phyloP scores from a whole-genome alignment of 1,140 invertebrate species.

The Drosophila nasuta region DNA sequence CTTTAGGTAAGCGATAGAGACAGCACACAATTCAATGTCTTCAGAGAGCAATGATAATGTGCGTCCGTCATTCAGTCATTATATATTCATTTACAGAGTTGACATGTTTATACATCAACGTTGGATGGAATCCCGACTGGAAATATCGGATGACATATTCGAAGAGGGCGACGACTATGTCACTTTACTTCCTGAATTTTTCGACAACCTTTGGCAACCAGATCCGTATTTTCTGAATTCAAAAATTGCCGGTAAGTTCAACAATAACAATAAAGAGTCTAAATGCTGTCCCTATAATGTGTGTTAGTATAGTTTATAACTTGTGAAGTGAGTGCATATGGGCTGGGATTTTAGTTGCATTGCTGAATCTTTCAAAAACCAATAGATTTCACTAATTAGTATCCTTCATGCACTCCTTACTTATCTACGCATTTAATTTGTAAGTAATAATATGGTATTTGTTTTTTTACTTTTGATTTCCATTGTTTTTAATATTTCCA shows the following conservation, averaged over 20 bases:
- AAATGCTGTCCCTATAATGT: conserved; percentile 8
- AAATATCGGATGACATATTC: conserved; percentile 90
- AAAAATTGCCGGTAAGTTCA: conserved; percentile 90
- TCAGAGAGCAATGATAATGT: conserved; percentile 52
- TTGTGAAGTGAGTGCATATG: conserved; percentile 6
- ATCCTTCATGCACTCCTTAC: conserved; percentile 29
- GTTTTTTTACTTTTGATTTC: conserved; percentile 66
- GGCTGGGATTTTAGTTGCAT: conserved; percentile 9
- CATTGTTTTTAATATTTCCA: conserved; percentile 60
- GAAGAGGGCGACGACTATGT: conserved; percentile 92
- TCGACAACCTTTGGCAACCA: conserved; percentile 93
- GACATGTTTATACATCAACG: conserved; percentile 93
- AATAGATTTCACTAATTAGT: conserved; percentile 13
- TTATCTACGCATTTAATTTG: conserved; percentile 49
- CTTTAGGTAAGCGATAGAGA: conserved; percentile 88
- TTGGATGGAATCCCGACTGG: conserved; percentile 91
- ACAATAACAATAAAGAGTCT: not conserved
- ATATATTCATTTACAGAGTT: conserved; percentile 87
- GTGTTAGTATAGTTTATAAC: not conserved
- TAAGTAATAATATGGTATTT: conserved; percentile 68
- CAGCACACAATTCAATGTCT: not conserved
- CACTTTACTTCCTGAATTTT: conserved; percentile 91
- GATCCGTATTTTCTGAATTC: conserved; percentile 94
- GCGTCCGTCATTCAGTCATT: conserved; percentile 60
- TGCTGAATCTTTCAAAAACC: conserved; percentile 9